phyloP scores from a whole-genome alignment of 2,888 invertebrate species.

The Norana najaformis region DNA sequence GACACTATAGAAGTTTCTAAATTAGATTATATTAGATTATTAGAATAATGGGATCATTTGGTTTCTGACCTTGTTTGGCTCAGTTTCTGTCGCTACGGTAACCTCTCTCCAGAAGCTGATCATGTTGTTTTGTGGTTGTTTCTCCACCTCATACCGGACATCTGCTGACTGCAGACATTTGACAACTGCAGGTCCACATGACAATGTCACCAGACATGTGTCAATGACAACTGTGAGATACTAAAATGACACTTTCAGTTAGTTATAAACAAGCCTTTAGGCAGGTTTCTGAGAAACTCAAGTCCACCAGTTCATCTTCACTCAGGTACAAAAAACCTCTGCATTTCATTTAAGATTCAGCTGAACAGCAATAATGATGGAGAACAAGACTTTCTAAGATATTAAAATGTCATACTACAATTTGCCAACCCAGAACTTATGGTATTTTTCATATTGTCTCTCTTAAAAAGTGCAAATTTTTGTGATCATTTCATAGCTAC shows the following conservation, averaged over 20 bases:
- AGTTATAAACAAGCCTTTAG: background rate
- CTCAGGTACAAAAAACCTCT: background rate
- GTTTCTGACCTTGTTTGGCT: constrained; percentile 24
- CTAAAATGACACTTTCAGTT: background rate
- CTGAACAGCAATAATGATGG: background rate
- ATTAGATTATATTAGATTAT: background rate
- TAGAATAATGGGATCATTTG: background rate
- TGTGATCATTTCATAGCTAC: too few species aligned
- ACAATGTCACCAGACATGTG: constrained; percentile 28
- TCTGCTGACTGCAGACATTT: constrained; percentile 28
- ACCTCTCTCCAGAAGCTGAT: constrained; percentile 43
- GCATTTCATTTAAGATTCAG: background rate
- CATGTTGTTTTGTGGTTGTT: constrained; percentile 34
- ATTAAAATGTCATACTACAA: background rate
- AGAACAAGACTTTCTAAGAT: background rate
- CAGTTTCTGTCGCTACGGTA: constrained; percentile 37
- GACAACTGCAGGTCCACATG: constrained; percentile 29
- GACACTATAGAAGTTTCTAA: background rate
- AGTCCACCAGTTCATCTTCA: background rate
- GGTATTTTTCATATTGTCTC: background rate
- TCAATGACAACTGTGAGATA: constrained; percentile 32
- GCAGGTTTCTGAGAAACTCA: background rate
- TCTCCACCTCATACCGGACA: constrained; percentile 37
- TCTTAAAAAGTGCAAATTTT: background rate
- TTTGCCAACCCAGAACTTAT: background rate